phyloP scores from a whole-genome alignment of 30 jellyfish, hydroid and myxozoan genomes.

The Aurelia coerulea region DNA sequence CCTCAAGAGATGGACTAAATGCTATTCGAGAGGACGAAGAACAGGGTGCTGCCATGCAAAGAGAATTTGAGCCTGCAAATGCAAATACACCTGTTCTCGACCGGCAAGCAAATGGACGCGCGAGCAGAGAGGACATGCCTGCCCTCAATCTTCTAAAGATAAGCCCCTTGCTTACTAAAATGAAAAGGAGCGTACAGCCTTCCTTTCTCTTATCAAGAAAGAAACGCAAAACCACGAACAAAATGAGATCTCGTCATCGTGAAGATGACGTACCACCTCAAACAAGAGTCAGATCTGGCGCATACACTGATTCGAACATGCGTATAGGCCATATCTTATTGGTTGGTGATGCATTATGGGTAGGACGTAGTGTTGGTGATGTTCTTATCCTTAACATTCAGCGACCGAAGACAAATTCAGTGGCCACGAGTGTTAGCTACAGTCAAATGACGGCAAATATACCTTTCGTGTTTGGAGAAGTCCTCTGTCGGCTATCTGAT shows the following conservation, averaged over 20 bases:
- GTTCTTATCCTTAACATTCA: slow-evolving; percentile 59
- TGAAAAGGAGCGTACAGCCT: slow-evolving; percentile 58
- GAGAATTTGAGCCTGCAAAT: neutral
- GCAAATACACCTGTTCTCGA: neutral
- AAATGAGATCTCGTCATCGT: neutral
- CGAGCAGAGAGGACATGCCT: neutral
- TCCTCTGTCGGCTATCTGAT: slow-evolving; percentile 45
- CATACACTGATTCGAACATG: slow-evolving; percentile 37
- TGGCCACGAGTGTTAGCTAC: slow-evolving; percentile 16
- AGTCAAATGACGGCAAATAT: neutral
- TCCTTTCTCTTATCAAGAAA: slow-evolving; percentile 57
- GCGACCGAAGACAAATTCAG: slow-evolving; percentile 18
- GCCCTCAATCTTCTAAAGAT: slow-evolving; percentile 13
- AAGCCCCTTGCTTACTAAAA: slow-evolving; percentile 23
- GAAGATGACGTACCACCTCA: slow-evolving; percentile 8
- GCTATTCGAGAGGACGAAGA: no score
- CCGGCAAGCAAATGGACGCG: neutral
- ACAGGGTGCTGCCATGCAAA: no score
- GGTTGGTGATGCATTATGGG: slow-evolving; percentile 72
- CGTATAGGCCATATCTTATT: slow-evolving; percentile 51
- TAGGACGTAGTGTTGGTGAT: slow-evolving; percentile 87
- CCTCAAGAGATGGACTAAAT: no score
- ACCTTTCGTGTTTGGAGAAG: slow-evolving; percentile 62
- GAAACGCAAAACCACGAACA: slow-evolving; percentile 24
- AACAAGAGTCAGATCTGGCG: slow-evolving; percentile 75